phyloP scores from a whole-genome alignment of 1,140 invertebrate species.

The Brachionus manjavacas region DNA sequence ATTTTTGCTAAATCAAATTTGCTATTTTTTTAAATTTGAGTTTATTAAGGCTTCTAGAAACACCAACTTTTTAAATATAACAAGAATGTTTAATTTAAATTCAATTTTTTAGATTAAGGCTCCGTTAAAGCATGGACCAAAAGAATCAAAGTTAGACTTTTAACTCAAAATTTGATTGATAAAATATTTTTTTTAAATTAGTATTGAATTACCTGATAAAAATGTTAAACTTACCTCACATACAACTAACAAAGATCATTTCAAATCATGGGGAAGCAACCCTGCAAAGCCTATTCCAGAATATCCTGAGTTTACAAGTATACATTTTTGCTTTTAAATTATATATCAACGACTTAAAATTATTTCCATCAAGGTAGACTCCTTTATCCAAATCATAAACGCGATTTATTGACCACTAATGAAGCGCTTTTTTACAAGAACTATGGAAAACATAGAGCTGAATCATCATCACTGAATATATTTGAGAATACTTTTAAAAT shows the following conservation, averaged over 20 bases:
- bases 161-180: neutral
- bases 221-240: constrained; percentile 14
- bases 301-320: constrained; percentile 34
- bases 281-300: neutral
- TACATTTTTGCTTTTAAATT: too few species aligned
- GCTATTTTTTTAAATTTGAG: neutral
- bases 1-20: neutral
- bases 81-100: neutral
- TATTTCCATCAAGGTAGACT: constrained; percentile 7
- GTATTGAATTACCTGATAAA: constrained; percentile 23
- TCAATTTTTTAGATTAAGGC: neutral
- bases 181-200: neutral
- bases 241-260: constrained; percentile 37
- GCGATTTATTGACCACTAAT: constrained; percentile 15
- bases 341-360: too few species aligned
- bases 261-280: neutral
- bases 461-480: neutral
- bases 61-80: neutral
- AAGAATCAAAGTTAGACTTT: constrained; percentile 13
- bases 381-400: constrained; percentile 3
- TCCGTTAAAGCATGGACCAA: neutral
- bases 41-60: neutral
- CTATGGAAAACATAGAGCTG: constrained; percentile 34
- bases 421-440: constrained; percentile 10
- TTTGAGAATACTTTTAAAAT: constrained; percentile 37